Evolutionary conservation across 2,797 vertebrate genomes (phyloP).

Genomic region (Cetoscarus ocellatus): DNA sequence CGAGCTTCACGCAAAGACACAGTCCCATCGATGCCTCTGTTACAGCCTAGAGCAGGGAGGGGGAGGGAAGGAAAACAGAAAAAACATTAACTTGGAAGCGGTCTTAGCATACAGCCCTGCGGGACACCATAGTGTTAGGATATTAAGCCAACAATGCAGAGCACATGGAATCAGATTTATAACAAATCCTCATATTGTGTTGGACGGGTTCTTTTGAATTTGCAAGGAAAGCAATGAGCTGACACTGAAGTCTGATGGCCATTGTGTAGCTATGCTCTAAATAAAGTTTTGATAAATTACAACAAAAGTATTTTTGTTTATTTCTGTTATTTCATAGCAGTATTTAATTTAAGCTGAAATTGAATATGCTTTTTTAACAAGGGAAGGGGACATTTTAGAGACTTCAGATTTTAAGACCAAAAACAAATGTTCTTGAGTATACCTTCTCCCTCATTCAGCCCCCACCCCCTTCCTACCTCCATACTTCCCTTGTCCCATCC

Average conservation of each 20-base stretch:
- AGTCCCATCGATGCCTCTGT: constrained; percentile 77
- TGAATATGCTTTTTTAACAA: no score
- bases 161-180: constrained; percentile 10
- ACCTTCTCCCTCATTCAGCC: no score
- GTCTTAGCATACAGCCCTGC: constrained; percentile 47
- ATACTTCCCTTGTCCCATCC: no score
- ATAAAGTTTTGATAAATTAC: no score
- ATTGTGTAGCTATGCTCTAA: neutral
- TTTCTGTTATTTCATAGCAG: no score
- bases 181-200: neutral
- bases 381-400: no score
- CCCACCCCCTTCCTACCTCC: no score
- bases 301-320: no score
- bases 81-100: constrained; percentile 65
- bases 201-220: constrained; percentile 8
- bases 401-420: no score
- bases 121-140: constrained; percentile 52
- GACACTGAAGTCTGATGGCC: neutral
- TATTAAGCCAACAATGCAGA: constrained; percentile 19
- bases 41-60: constrained; percentile 89
- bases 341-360: no score
- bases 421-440: no score
- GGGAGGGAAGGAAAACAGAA: constrained; percentile 72
- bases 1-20: constrained; percentile 81
- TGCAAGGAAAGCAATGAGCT: neutral